Evolutionary conservation across 1,140 invertebrate genomes (phyloP).

Genomic region (Triops cancriformis): DNA sequence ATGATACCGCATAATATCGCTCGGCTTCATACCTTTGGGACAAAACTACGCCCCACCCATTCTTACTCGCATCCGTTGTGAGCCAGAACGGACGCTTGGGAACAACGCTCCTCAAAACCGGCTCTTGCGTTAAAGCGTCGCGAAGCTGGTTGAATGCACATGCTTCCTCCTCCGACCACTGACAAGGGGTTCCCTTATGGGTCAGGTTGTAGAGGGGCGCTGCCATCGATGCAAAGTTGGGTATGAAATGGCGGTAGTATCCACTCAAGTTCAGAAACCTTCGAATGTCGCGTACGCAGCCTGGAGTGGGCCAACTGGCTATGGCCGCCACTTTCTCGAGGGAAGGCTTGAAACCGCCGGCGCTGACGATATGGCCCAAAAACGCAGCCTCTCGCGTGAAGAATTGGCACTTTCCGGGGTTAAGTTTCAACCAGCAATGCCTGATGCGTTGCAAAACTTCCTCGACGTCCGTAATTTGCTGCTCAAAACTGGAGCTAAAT

Average conservation of each 20-base stretch:
- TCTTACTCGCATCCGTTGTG: neutral
- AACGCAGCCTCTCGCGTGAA: too few relatives aligned
- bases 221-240: conserved; percentile 4
- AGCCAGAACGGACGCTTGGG: conserved; percentile 18
- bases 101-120: conserved; percentile 33
- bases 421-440: conserved; percentile 21
- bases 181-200: neutral
- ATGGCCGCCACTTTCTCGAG: conserved; percentile 29
- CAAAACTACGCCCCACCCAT: conserved; percentile 32
- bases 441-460: conserved; percentile 34
- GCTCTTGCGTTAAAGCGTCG: conserved; percentile 27
- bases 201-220: neutral
- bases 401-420: conserved; percentile 34
- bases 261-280: neutral
- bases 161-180: conserved; percentile 10
- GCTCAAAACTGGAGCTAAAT: neutral
- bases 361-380: too few relatives aligned
- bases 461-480: conserved; percentile 30
- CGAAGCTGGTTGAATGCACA: conserved; percentile 24
- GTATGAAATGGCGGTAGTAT: conserved; percentile 17
- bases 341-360: conserved; percentile 32
- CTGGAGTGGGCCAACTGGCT: neutral
- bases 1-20: conserved; percentile 38
- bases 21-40: conserved; percentile 31
- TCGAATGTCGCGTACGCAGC: neutral